Conservation (phyloP, 2,888 invertebrate genomes). For the Agriopis leucophaearia region DNA sequence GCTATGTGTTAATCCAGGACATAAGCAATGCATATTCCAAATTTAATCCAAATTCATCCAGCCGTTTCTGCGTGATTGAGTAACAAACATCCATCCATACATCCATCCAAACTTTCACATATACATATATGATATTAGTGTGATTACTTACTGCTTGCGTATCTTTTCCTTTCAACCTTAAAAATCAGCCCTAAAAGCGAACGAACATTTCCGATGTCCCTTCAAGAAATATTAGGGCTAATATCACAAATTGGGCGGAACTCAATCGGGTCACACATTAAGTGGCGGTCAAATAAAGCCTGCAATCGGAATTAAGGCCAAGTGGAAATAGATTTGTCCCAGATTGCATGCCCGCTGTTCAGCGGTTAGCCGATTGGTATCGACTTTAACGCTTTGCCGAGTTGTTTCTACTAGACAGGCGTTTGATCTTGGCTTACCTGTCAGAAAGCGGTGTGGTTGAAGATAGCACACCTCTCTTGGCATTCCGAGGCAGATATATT, state of each 20-base stretch:
- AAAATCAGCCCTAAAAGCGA: background rate
- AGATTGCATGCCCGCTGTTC: conserved; percentile 15
- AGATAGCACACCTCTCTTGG: background rate
- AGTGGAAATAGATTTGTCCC: conserved; percentile 39
- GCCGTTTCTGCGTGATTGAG: too few relatives aligned
- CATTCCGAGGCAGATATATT: background rate
- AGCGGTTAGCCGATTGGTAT: conserved; percentile 22
- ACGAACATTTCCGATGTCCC: background rate
- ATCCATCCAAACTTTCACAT: too few relatives aligned
- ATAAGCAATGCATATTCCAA: too few relatives aligned
- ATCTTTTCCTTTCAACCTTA: too few relatives aligned
- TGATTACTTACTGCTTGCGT: background rate
- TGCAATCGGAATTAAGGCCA: conserved; percentile 30
- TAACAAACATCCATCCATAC: too few relatives aligned
- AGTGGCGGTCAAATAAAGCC: conserved; percentile 39
- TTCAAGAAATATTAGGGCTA: conserved; percentile 18
- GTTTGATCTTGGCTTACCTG: background rate
- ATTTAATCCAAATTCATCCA: too few relatives aligned
- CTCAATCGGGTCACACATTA: conserved; percentile 31
- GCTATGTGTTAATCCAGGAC: too few relatives aligned
- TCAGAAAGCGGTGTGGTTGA: background rate
- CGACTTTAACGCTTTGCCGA: background rate
- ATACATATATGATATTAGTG: too few relatives aligned
- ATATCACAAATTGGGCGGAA: conserved; percentile 33
- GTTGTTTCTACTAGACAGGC: background rate